Evolutionary conservation across 2,113 vertebrate genomes (phyloP).

Genomic region (Trogon melanurus): DNA sequence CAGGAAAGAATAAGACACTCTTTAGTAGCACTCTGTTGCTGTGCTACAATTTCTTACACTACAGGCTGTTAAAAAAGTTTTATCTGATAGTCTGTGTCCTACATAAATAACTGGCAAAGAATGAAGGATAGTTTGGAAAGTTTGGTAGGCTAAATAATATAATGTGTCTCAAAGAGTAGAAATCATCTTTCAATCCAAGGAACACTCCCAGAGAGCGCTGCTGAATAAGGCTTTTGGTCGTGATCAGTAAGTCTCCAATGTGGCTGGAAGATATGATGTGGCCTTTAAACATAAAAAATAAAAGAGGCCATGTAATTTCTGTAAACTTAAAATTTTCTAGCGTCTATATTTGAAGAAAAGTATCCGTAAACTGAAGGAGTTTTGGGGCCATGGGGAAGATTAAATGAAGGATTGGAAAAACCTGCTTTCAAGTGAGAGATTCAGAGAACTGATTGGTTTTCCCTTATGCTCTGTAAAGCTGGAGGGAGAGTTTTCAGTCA

Average conservation of each 20-base stretch:
- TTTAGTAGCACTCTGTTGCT: neutral
- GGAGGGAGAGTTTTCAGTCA: neutral
- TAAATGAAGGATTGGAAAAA: neutral
- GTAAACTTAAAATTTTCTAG: neutral
- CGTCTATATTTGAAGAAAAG: neutral
- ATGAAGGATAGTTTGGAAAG: neutral
- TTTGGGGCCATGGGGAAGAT: neutral
- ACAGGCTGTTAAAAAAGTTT: neutral
- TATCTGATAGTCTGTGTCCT: neutral
- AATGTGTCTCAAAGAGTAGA: neutral
- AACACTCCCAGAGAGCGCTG: neutral
- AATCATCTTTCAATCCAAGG: neutral
- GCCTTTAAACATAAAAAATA: neutral
- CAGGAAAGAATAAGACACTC: rapidly evolving
- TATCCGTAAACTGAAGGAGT: neutral
- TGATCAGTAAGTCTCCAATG: neutral
- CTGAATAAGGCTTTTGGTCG: neutral
- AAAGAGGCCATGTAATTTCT: neutral
- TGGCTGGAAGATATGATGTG: neutral
- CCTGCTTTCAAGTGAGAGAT: neutral
- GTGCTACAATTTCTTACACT: neutral
- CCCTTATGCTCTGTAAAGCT: neutral
- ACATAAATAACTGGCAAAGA: neutral
- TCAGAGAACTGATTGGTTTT: neutral
- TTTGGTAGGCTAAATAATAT: neutral